Base-by-base conservation (phyloP, 2,797 vertebrate species). In the Decapterus maruadsi region DNA sequence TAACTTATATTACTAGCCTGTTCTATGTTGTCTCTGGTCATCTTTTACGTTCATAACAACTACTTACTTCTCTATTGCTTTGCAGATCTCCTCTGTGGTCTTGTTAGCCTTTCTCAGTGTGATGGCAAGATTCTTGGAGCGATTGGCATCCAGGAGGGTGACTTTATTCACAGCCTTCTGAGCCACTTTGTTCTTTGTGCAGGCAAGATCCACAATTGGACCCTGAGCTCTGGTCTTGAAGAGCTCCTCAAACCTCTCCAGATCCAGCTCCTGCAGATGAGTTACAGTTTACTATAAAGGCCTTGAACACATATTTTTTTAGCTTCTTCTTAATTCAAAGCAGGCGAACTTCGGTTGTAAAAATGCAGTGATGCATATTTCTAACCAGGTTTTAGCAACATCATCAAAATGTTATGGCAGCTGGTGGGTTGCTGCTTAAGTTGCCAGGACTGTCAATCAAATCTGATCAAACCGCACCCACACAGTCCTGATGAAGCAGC, bases 191-290 rank as follows among this genome's bases (percentile, higher is more conserved):
- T 77, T 96, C 92, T 98, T 99, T 68, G 96, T 92, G 69, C 95
- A 97, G 71, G 93, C 82, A 12, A 97, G 58, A 76, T 99, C 97
- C 42, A 99, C 93, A 19, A 97, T 77, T 0, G 98, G 96, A 60
- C 97, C 98, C 90, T 99, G 98, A 0, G 98, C 97, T 93, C 97
- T 97, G 42, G 98, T 99, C 93, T 99, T 99, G 78, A 99, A 99
- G 34, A 99, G 90, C 85, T 99, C 98, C 90, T 99, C 98, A 36
- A 99, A 99, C 81, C 88, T 95, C 84, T 99, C 97, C 86, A 99
- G 93, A 40, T 99, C 97, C 72, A 99, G 93, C 84, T 97, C 97
- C 98, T 99, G 86, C 70, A 87, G 34, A 75, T 1, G 29, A 75
- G 22, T 8, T 0, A 77, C 29, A 50, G 12, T 62, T 60, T 0